phyloP scores from a whole-genome alignment of 2,113 vertebrate genomes.

The Microtus pennsylvanicus region DNA sequence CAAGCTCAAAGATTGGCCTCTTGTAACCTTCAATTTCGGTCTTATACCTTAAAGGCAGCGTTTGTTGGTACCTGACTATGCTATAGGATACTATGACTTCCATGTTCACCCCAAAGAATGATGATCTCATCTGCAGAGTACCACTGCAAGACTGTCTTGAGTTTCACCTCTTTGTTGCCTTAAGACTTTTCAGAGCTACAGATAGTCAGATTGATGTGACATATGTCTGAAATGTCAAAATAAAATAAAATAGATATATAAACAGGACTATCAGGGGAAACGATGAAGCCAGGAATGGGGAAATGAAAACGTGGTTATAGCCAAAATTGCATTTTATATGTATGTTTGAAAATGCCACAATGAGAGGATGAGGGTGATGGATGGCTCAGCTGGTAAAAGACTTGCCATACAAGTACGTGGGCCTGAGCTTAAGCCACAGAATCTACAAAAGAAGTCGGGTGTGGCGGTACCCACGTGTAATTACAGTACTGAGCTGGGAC shows the following conservation, averaged over 20 bases:
- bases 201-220: neutral
- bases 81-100: neutral
- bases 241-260: neutral
- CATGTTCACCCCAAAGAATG: neutral
- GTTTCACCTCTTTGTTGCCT: neutral
- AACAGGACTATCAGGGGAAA: neutral
- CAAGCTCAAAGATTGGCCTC: neutral
- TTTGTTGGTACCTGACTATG: neutral
- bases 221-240: neutral
- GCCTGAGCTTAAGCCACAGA: neutral
- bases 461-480: too few species aligned
- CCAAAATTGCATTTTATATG: neutral
- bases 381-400: neutral
- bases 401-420: neutral
- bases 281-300: rapidly evolving
- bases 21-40: neutral
- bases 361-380: neutral
- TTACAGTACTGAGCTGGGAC: neutral
- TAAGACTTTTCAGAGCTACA: neutral
- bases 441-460: neutral
- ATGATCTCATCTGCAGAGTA: neutral
- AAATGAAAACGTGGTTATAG: neutral
- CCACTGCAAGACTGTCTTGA: neutral
- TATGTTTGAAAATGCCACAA: neutral
- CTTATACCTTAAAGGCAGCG: neutral